Percentiles rank a stretch among this genome's conserved stretches.
These are phyloP conservation scores for Phaetusa simplex DNA, from an alignment of 2,113 vertebrate species.

Conservation along the genomic window DNA sequence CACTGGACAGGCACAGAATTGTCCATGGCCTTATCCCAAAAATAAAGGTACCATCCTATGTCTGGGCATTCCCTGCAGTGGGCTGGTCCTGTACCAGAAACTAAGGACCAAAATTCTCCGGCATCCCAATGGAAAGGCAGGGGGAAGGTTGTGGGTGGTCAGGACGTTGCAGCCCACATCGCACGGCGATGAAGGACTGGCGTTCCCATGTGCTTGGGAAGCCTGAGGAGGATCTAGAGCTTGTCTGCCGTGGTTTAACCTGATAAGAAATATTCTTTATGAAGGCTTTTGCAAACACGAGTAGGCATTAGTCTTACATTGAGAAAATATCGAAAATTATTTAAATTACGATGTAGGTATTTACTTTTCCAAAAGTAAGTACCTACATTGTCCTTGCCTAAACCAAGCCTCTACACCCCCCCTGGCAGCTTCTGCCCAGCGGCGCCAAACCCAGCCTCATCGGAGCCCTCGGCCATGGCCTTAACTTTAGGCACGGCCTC, in stretches of 20 bases:
- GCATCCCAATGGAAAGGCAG: accelerated
- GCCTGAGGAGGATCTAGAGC: not conserved
- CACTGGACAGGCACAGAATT: not conserved
- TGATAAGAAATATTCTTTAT: not conserved
- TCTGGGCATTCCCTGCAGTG: accelerated
- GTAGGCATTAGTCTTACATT: not conserved
- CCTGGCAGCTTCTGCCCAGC: not conserved
- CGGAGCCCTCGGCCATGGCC: not conserved
- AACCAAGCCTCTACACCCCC: not conserved
- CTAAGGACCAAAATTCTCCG: not conserved
- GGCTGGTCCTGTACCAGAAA: not conserved
- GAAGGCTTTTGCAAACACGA: not conserved
- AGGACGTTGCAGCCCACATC: not conserved
- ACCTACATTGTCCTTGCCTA: not conserved
- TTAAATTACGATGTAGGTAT: not conserved
- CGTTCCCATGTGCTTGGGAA: not conserved
- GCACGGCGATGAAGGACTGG: accelerated
- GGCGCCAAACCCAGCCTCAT: not conserved
- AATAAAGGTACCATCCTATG: accelerated
- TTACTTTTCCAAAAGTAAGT: not conserved
- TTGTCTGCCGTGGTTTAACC: not conserved
- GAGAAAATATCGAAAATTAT: not conserved
- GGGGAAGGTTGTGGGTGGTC: not conserved
- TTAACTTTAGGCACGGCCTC: not conserved
- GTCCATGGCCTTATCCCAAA: not conserved